Evolutionary conservation across 2,888 invertebrate species (phyloP).

Genomic region (Pasiphila rectangulata): DNA sequence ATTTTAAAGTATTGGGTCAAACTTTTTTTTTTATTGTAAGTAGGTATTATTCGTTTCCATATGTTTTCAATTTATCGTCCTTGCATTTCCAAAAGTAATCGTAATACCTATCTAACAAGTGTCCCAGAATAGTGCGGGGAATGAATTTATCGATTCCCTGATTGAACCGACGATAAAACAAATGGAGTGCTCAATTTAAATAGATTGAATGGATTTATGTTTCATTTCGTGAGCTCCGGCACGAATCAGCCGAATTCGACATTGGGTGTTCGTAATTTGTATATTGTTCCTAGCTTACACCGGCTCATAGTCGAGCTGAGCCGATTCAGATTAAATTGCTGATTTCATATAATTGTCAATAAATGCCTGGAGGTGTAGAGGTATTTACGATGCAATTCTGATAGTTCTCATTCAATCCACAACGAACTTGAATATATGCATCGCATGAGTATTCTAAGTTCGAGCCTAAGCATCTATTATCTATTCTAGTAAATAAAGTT

Average conservation of each 20-base stretch:
- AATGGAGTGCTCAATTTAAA: slow-evolving; percentile 75
- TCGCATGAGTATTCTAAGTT: too few species aligned
- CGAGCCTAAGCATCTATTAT: too few species aligned
- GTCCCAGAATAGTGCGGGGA: slow-evolving; percentile 36
- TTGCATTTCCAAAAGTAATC: slow-evolving; percentile 15
- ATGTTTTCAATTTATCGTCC: too few species aligned
- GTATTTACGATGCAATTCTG: too few species aligned
- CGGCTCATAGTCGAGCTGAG: not conserved
- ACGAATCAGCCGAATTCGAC: slow-evolving; percentile 46
- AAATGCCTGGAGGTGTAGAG: too few species aligned
- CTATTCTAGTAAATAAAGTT: too few species aligned
- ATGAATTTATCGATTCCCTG: slow-evolving; percentile 63
- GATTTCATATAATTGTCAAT: too few species aligned
- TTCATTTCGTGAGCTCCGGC: slow-evolving; percentile 64
- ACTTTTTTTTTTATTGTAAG: not conserved
- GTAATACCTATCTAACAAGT: slow-evolving; percentile 28
- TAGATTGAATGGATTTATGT: slow-evolving; percentile 76
- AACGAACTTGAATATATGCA: too few species aligned
- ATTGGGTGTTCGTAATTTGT: slow-evolving; percentile 34
- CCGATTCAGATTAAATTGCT: not conserved
- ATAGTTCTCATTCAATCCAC: too few species aligned
- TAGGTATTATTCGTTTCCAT: slow-evolving; percentile 3
- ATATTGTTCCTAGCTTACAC: slow-evolving; percentile 22
- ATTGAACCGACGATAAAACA: slow-evolving; percentile 73
- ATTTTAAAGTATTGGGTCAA: too few species aligned